Conservation (phyloP, 2,113 vertebrate species). For the Eulemur macaco region DNA sequence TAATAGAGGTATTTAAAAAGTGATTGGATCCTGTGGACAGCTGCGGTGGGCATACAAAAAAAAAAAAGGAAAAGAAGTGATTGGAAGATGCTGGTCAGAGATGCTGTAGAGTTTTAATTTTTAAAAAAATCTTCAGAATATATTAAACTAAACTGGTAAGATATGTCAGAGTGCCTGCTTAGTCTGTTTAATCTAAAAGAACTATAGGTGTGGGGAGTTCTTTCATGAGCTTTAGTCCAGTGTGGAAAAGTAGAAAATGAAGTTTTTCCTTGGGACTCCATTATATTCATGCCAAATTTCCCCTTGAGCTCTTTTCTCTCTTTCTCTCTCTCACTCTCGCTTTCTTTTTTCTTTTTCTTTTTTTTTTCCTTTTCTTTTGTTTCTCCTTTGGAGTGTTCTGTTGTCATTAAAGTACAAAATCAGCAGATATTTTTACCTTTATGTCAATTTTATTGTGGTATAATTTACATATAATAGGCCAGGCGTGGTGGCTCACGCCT, state of each 20-base stretch:
- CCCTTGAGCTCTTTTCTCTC: background rate
- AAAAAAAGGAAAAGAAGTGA: background rate
- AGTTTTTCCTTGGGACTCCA: background rate
- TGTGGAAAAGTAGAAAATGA: background rate
- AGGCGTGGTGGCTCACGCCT: too few relatives aligned
- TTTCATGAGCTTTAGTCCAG: background rate
- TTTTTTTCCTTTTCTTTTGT: background rate
- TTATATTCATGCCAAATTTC: background rate
- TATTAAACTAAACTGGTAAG: background rate
- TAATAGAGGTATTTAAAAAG: background rate
- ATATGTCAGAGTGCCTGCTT: background rate
- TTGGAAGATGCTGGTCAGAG: background rate
- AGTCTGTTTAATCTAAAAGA: background rate
- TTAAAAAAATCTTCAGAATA: background rate
- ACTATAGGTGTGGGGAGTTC: background rate
- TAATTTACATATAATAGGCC: background rate
- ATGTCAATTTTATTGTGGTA: background rate
- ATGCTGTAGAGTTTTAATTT: background rate
- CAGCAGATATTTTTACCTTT: background rate
- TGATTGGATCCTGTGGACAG: background rate
- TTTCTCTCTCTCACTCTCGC: too few relatives aligned
- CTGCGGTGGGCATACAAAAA: too few relatives aligned
- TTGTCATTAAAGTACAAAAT: slow-evolving; percentile 12
- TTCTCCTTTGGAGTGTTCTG: background rate
- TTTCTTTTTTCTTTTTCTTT: background rate